Evolutionary conservation across 1,140 invertebrate genomes (phyloP).

Genomic region (Grapholita molesta): DNA sequence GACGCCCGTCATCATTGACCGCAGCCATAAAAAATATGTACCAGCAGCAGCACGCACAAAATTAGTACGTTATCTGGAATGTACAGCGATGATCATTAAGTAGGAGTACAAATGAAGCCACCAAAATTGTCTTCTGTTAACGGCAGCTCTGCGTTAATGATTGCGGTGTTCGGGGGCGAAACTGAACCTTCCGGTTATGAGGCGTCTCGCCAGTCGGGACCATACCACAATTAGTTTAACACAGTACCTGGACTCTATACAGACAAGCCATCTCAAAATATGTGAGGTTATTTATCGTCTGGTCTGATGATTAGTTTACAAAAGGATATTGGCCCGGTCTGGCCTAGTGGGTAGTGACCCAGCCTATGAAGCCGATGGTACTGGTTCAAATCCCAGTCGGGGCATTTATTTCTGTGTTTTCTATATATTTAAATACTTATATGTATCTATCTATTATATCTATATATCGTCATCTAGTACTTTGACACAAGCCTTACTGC

Average conservation of each 20-base stretch:
- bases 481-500: too few relatives aligned
- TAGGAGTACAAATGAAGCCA: constrained; percentile 41
- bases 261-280: background rate
- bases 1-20: background rate
- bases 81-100: constrained; percentile 35
- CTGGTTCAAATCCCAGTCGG: too few relatives aligned
- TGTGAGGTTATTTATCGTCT: background rate
- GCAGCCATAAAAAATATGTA: constrained; percentile 5
- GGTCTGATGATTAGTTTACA: background rate
- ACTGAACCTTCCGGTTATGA: constrained; percentile 62
- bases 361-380: too few relatives aligned
- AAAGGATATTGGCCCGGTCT: background rate
- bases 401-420: too few relatives aligned
- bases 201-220: constrained; percentile 28
- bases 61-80: constrained; percentile 35
- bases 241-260: background rate
- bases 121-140: constrained; percentile 45
- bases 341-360: too few relatives aligned
- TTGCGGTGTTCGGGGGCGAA: constrained; percentile 50
- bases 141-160: constrained; percentile 50
- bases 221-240: background rate
- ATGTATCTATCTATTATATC: too few relatives aligned
- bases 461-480: too few relatives aligned
- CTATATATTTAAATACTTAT: too few relatives aligned
- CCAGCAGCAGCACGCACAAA: constrained; percentile 28